phyloP scores from a whole-genome alignment of 2,888 invertebrate species.

The Drosophila mimica region DNA sequence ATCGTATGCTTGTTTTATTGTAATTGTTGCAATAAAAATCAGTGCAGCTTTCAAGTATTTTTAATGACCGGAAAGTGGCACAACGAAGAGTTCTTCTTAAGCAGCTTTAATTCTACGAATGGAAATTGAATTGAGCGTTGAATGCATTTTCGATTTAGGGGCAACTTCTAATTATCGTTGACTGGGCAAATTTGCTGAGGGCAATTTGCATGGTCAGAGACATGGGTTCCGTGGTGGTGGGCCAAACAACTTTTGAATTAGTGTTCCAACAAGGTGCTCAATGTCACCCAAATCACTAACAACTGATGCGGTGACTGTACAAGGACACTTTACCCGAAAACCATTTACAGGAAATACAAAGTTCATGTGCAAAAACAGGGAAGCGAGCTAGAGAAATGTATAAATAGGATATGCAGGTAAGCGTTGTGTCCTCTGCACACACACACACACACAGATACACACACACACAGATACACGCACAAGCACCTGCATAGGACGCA shows the following conservation, averaged over 20 bases:
- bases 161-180: constrained; percentile 19
- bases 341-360: constrained; percentile 66
- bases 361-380: constrained; percentile 56
- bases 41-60: constrained; percentile 24
- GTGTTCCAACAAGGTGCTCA: constrained; percentile 44
- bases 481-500: constrained; percentile 67
- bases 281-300: constrained; percentile 30
- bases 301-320: constrained; percentile 51
- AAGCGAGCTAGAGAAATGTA: constrained; percentile 54
- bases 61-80: background rate
- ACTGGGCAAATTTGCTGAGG: constrained; percentile 18
- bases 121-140: constrained; percentile 42
- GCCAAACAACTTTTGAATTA: constrained; percentile 47
- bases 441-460: constrained; percentile 12
- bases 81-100: background rate
- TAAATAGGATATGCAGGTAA: constrained; percentile 74
- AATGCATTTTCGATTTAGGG: constrained; percentile 56
- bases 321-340: constrained; percentile 31
- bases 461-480: constrained; percentile 10
- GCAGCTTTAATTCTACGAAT: constrained; percentile 18
- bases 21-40: background rate
- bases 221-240: constrained; percentile 4
- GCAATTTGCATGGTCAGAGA: constrained; percentile 26
- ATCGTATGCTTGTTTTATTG: background rate
- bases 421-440: constrained; percentile 34